Evolutionary conservation across 1,140 invertebrate species (phyloP).

Genomic region (Anastrepha ludens): DNA sequence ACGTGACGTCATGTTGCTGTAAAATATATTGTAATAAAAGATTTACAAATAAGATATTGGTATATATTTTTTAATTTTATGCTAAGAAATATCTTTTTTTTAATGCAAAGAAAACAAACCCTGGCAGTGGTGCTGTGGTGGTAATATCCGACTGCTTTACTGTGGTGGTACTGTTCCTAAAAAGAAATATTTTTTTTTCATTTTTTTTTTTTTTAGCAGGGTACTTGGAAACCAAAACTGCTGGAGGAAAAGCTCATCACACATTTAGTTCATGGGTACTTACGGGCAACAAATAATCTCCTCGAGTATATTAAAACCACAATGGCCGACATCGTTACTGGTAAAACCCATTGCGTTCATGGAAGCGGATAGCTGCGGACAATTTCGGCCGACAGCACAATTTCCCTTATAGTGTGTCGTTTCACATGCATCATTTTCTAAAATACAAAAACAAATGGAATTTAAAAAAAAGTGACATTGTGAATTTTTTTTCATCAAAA

Average conservation of each 20-base stretch:
- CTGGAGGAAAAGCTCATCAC: no score
- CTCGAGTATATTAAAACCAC: conserved; percentile 60
- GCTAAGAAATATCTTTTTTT: no score
- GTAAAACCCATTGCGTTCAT: neutral
- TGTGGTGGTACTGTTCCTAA: neutral
- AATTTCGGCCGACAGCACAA: neutral
- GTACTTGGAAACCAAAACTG: no score
- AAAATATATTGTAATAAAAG: no score
- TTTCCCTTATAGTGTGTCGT: neutral
- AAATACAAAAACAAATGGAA: neutral
- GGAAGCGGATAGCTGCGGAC: neutral
- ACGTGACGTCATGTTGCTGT: no score
- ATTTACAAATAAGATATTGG: no score
- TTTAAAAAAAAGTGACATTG: no score
- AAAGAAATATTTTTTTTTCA: neutral
- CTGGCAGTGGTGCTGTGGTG: neutral
- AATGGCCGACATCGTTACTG: conserved; percentile 56
- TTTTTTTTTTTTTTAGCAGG: neutral
- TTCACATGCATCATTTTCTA: neutral
- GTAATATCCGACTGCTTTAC: neutral
- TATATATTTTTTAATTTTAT: no score
- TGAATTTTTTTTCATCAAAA: no score
- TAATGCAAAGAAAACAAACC: no score
- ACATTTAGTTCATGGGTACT: neutral
- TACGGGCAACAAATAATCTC: conserved; percentile 67